Conservation (phyloP, 1,140 invertebrate genomes). For the Aphaenogaster floridana region DNA sequence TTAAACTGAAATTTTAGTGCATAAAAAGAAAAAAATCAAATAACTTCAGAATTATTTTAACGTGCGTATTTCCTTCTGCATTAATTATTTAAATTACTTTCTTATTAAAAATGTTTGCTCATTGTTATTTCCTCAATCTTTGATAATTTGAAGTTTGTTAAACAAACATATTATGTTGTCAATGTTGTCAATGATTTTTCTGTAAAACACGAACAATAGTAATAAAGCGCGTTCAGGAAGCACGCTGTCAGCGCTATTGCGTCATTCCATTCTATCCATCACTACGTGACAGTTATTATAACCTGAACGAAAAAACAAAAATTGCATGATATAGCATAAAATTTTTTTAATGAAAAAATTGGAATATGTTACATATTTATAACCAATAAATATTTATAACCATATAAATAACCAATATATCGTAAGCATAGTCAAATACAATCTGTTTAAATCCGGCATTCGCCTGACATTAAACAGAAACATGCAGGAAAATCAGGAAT, state of each 20-base stretch:
- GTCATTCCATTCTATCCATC: too few species aligned
- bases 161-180: neutral
- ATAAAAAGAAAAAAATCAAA: neutral
- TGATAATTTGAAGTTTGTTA: conserved; percentile 1
- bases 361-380: neutral
- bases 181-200: neutral
- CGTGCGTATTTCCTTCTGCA: neutral
- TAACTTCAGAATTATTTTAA: neutral
- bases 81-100: neutral
- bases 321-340: neutral
- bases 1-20: neutral
- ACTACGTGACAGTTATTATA: neutral
- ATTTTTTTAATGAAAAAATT: neutral
- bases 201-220: neutral
- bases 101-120: neutral
- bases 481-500: neutral
- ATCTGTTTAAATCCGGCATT: neutral
- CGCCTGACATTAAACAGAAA: neutral
- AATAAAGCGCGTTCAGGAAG: too few species aligned
- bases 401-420: neutral
- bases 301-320: neutral
- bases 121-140: neutral
- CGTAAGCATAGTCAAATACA: neutral
- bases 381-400: neutral
- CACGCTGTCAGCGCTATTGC: too few species aligned